These are phyloP conservation scores for Cantharis nigra DNA, from an alignment of 2,888 invertebrate genomes.

Conservation along the genomic window DNA sequence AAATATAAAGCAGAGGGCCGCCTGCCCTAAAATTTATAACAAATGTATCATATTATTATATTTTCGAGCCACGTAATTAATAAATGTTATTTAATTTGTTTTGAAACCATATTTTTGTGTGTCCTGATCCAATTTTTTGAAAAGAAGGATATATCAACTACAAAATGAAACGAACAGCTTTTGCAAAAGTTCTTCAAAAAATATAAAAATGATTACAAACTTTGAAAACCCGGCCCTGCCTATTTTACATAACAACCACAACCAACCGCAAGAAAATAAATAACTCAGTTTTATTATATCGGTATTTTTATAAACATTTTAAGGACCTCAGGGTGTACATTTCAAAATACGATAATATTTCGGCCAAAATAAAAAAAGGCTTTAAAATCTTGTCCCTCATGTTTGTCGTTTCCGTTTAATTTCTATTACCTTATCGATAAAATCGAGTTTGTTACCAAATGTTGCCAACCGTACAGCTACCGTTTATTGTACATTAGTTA, in stretches of 20 bases:
- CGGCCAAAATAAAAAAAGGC: not conserved
- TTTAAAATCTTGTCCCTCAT: not conserved
- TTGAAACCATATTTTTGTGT: too few relatives aligned
- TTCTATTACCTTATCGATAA: not conserved
- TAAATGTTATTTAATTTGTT: too few relatives aligned
- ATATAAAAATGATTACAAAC: not conserved
- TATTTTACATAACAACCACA: not conserved
- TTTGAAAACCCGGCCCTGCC: not conserved
- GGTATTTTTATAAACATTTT: not conserved
- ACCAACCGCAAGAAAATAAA: not conserved
- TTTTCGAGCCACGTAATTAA: too few relatives aligned
- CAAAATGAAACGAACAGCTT: too few relatives aligned
- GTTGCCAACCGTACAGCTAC: not conserved
- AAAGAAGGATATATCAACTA: too few relatives aligned
- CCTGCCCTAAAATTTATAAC: too few relatives aligned
- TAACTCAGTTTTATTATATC: not conserved
- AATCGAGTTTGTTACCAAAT: not conserved
- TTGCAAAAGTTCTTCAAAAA: too few relatives aligned
- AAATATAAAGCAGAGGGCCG: too few relatives aligned
- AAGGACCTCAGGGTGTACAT: not conserved
- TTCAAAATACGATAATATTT: not conserved
- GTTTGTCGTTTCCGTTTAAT: not conserved
- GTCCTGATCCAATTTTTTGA: too few relatives aligned
- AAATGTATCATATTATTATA: too few relatives aligned
- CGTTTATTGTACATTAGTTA: not conserved